A percentile compares a stretch with the other conserved stretches of the same genome.
Evolutionary conservation across 1,140 invertebrate genomes (phyloP).

Genomic region (Samia ricini): DNA sequence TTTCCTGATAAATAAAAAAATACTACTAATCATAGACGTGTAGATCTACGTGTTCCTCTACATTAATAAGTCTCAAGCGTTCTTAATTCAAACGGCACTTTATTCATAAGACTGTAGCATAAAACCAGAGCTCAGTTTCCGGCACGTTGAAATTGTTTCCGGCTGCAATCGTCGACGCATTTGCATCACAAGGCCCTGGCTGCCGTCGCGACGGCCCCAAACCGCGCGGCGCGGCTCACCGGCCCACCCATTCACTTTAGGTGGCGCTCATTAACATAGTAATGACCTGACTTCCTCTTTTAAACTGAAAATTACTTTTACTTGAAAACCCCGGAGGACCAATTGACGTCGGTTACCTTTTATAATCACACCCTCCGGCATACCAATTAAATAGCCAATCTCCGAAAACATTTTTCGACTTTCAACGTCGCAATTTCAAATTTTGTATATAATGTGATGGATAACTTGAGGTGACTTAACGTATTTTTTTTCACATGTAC

Average conservation of each 20-base stretch:
- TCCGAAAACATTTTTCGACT: no score
- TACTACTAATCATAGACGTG: background rate
- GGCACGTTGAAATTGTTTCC: background rate
- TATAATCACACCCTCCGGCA: background rate
- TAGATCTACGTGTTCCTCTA: no score
- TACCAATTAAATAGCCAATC: background rate
- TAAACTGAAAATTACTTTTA: slow-evolving; percentile 1
- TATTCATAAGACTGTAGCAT: background rate
- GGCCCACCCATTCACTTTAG: background rate
- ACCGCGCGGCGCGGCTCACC: background rate
- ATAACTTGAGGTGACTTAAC: no score
- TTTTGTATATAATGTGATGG: no score
- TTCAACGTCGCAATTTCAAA: no score
- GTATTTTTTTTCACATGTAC: no score
- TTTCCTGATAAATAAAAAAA: no score
- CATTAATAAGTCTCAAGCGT: background rate
- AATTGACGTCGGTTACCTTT: background rate
- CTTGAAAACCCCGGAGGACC: background rate
- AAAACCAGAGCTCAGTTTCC: background rate
- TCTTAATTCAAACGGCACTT: background rate
- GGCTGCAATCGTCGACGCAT: slow-evolving; percentile 15
- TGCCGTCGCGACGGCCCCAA: background rate
- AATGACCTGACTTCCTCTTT: background rate
- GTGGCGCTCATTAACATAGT: background rate
- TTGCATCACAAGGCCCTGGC: slow-evolving; percentile 20